phyloP scores from a whole-genome alignment of 2,797 vertebrate genomes.

The Cheirogaleus major region DNA sequence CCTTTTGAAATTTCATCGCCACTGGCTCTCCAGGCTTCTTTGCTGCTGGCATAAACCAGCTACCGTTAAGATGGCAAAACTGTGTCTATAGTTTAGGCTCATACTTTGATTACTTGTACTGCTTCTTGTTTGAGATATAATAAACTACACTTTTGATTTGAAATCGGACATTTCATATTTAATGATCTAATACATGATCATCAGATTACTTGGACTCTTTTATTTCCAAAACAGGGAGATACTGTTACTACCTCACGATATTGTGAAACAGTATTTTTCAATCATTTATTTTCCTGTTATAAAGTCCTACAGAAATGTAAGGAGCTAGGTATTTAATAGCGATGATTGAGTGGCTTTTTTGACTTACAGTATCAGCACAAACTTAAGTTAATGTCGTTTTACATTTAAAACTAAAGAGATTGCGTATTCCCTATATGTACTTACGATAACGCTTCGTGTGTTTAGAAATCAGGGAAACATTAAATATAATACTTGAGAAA shows the following conservation, averaged over 20 bases:
- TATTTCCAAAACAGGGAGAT: constrained; percentile 16
- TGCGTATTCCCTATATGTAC: not conserved
- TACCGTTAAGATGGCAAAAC: no score
- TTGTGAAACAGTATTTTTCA: not conserved
- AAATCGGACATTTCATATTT: no score
- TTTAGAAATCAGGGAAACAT: constrained; percentile 33
- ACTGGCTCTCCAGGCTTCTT: no score
- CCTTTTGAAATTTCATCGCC: no score
- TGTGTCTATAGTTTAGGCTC: no score
- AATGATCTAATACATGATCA: not conserved
- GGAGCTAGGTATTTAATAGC: not conserved
- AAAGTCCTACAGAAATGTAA: not conserved
- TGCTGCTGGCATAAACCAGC: no score
- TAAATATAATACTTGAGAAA: constrained; percentile 44
- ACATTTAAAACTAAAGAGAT: constrained; percentile 45
- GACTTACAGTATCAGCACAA: not conserved
- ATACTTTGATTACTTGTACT: no score
- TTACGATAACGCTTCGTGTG: not conserved
- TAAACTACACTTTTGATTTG: no score
- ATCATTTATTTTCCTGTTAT: constrained; percentile 27
- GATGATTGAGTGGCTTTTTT: not conserved
- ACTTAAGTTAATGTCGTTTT: constrained; percentile 34
- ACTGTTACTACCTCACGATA: constrained; percentile 40
- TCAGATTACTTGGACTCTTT: constrained; percentile 12
- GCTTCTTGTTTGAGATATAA: no score